Base-by-base conservation (phyloP, 2,888 invertebrate species). In the Tromatobia lineatoria region DNA sequence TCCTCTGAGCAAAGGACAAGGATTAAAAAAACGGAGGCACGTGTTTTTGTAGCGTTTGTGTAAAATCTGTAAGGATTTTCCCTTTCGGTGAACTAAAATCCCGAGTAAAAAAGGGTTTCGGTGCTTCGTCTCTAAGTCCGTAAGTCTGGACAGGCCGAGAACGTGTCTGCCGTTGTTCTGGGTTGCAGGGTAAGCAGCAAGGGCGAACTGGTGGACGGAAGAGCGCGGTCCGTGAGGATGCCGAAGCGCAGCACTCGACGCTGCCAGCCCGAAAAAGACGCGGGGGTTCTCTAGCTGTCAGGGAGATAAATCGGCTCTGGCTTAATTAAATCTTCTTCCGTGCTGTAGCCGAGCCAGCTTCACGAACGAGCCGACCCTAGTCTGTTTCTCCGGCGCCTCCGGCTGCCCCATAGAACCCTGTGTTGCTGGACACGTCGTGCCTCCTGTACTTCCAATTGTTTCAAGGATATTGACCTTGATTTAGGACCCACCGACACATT, bases 281-380 rank as follows among this genome's bases (percentile, higher is more conserved):
- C 54, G 81, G 70, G 76, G 84, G 66, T 50, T 78, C 82, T 85
- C 81, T 79, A 88, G 91, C 93, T 93, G 93, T 93, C 93, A 93
- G 93, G 88, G 93, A 94, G 93, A 94, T 93, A 94, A 94, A 93
- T 93, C 93, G 93, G 93, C 91, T 90, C 92, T 90, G 90, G 93
- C 93, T 93, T 94, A 94, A 94, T 94, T 94, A 93, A 93, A 93
- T 93, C 93, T 93, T 93, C 93, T 93, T 93, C 93, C 92, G 91
- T 90, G 90, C 91, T 90, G 91, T 67, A 82, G 82, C 89, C 89
- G 89, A 87, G 89, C 88, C 86, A 88, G 89, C 86, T 88, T 84
- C 87, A 87, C 84, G 86, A 69, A 81, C 79, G 81, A 80, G 74
- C 82, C 61, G 38, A 70, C 79, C 80, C 78, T 82, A 73, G 67